These are phyloP conservation scores for Gambusia yucatana DNA, from an alignment of 2,797 vertebrate genomes.

Conservation along the genomic window DNA sequence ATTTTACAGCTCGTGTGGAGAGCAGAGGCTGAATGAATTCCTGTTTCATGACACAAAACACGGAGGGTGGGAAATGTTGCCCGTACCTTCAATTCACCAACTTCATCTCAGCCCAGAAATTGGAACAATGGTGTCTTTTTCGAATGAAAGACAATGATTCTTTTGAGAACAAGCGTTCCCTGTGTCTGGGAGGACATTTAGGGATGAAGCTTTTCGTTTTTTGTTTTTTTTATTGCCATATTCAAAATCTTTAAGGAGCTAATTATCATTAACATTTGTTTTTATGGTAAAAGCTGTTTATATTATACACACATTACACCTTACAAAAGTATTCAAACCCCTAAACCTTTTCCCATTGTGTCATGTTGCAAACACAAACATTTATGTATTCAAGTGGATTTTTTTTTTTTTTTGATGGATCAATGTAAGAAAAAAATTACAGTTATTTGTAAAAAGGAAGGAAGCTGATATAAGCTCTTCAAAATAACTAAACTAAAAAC, in stretches of 20 bases:
- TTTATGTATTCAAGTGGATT: neutral
- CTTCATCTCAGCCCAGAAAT: conserved; percentile 44
- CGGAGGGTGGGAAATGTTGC: conserved; percentile 57
- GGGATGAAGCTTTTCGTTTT: conserved; percentile 54
- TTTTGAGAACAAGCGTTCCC: conserved; percentile 58
- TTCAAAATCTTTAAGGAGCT: conserved; percentile 14
- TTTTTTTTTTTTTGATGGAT: no score
- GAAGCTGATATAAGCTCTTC: neutral
- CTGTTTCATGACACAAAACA: conserved; percentile 44
- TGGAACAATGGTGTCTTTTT: conserved; percentile 67
- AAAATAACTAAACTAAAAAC: neutral
- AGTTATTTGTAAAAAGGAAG: neutral
- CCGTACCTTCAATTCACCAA: conserved; percentile 56
- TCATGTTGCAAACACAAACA: neutral
- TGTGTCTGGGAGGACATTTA: conserved; percentile 40
- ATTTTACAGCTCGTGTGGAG: conserved; percentile 14
- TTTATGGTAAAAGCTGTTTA: conserved; percentile 7
- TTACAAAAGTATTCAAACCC: neutral
- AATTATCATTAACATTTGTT: conserved; percentile 30
- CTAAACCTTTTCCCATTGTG: neutral
- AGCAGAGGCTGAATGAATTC: conserved; percentile 46
- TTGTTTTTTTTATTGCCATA: conserved; percentile 49
- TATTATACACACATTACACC: neutral
- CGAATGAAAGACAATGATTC: conserved; percentile 61
- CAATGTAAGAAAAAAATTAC: neutral